phyloP scores from a whole-genome alignment of 2,113 vertebrate genomes.

The Hydrolagus affinis region DNA sequence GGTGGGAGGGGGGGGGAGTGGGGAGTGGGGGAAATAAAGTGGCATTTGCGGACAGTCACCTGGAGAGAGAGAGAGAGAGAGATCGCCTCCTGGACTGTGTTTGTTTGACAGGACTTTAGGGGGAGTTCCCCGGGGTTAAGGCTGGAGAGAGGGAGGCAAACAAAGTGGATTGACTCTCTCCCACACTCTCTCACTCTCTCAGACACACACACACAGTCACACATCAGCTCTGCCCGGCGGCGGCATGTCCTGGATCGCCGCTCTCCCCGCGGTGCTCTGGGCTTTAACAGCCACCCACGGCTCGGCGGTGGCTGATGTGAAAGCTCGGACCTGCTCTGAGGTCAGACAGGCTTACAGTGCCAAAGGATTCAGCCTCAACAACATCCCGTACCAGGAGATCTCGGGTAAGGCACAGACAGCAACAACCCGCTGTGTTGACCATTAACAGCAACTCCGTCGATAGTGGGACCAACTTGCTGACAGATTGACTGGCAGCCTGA shows the following conservation, averaged over 20 bases:
- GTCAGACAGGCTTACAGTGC: conserved; percentile 71
- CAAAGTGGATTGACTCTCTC: background rate
- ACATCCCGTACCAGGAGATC: conserved; percentile 77
- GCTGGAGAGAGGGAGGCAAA: background rate
- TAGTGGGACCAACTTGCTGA: background rate
- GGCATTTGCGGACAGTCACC: conserved; percentile 34
- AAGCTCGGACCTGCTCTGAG: conserved; percentile 75
- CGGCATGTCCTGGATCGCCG: conserved; percentile 50
- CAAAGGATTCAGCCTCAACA: conserved; percentile 77
- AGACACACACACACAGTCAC: conserved; percentile 40
- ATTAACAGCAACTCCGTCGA: background rate
- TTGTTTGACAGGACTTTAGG: conserved; percentile 8
- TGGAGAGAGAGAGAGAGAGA: no score
- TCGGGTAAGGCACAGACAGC: conserved; percentile 88
- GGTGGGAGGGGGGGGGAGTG: no score
- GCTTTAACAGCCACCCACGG: conserved; percentile 46
- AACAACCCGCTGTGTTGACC: no score
- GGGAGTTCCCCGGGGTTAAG: conserved; percentile 34
- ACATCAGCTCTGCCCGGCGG: conserved; percentile 44
- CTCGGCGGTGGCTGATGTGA: conserved; percentile 58
- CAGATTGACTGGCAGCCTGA: no score
- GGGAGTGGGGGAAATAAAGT: conserved; percentile 32
- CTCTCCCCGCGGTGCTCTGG: conserved; percentile 44
- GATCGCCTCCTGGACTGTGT: background rate
- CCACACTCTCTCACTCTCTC: no score